Evolutionary conservation across 2,113 vertebrate species (phyloP).

Genomic region (Sebastes schlegelii): DNA sequence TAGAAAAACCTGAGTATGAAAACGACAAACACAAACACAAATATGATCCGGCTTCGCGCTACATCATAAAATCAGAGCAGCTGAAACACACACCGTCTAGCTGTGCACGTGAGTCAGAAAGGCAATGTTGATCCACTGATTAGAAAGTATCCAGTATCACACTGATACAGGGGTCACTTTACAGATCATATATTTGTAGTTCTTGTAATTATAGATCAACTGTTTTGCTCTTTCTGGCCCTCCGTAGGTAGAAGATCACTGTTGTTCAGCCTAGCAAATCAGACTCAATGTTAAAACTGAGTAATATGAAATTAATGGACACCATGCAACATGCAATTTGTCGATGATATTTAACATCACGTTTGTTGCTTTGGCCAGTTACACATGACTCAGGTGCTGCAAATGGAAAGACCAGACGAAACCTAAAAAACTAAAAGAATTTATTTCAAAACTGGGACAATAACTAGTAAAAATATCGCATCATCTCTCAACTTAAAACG

Average conservation of each 20-base stretch:
- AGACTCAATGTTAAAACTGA: neutral
- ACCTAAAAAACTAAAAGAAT: neutral
- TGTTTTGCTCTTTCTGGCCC: neutral
- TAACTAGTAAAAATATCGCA: constrained; percentile 39
- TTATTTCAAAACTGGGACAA: neutral
- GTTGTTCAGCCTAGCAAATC: neutral
- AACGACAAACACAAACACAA: constrained; percentile 24
- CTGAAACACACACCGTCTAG: constrained; percentile 34
- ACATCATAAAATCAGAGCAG: constrained; percentile 43
- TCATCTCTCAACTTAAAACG: constrained; percentile 49
- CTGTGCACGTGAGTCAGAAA: constrained; percentile 38
- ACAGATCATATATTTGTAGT: neutral
- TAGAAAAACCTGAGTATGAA: constrained; percentile 75
- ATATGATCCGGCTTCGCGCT: constrained; percentile 20
- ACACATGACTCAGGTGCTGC: constrained; percentile 7
- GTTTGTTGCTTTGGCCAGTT: constrained; percentile 38
- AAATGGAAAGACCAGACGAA: neutral
- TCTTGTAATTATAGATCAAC: neutral
- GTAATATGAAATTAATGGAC: neutral
- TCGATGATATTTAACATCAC: constrained; percentile 18
- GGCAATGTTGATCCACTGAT: constrained; percentile 6
- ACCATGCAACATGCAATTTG: constrained; percentile 9
- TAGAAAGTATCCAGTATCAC: neutral
- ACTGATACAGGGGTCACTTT: neutral
- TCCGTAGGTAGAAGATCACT: neutral